These are phyloP conservation scores for Acronicta aceris DNA, from an alignment of 2,888 invertebrate species.

Conservation along the genomic window DNA sequence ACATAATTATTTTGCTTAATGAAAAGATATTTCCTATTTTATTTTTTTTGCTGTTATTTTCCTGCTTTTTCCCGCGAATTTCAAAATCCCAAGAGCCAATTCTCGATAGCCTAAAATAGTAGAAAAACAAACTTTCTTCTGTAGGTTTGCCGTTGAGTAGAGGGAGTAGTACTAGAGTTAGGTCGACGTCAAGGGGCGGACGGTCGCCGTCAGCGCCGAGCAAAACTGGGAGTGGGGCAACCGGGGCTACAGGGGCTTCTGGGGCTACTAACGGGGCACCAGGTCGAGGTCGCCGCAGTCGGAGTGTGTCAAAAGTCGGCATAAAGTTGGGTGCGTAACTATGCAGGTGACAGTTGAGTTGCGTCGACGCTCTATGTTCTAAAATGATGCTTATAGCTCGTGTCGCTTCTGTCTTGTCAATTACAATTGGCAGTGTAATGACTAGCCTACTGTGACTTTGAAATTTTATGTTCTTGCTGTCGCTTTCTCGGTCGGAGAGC, in stretches of 20 bases:
- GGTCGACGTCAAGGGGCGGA: constrained; percentile 86
- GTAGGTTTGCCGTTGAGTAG: constrained; percentile 91
- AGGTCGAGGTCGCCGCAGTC: constrained; percentile 81
- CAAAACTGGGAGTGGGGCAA: constrained; percentile 69
- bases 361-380: constrained; percentile 86
- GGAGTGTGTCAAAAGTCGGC: constrained; percentile 87
- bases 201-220: constrained; percentile 83
- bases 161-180: constrained; percentile 89
- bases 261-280: constrained; percentile 69
- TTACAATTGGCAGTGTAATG: constrained; percentile 48
- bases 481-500: constrained; percentile 23
- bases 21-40: no score
- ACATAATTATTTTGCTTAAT: not conserved
- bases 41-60: not conserved
- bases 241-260: constrained; percentile 54
- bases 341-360: constrained; percentile 80
- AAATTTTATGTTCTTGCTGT: constrained; percentile 39
- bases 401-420: constrained; percentile 61
- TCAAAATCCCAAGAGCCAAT: constrained; percentile 62
- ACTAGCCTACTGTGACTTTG: constrained; percentile 59
- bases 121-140: constrained; percentile 80
- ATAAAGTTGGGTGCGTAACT: constrained; percentile 88
- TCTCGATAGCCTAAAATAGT: constrained; percentile 70
- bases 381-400: constrained; percentile 61
- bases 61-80: not conserved